Conservation (phyloP, 2,797 vertebrate genomes). For the Limnodromus scolopaceus region DNA sequence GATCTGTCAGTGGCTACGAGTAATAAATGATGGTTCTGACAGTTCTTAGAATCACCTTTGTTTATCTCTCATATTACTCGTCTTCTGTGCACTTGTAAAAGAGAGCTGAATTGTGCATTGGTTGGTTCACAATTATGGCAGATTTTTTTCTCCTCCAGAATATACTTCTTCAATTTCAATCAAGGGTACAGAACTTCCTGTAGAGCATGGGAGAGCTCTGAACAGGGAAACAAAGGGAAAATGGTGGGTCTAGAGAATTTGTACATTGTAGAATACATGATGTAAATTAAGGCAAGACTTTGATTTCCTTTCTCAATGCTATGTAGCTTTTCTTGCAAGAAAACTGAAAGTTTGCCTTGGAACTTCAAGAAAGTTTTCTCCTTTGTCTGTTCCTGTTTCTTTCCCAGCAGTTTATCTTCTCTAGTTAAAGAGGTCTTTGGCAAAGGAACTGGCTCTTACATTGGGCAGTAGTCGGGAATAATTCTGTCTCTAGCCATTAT, state of each 20-base stretch:
- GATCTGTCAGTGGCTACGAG: conserved; percentile 58
- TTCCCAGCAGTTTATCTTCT: background rate
- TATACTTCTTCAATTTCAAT: background rate
- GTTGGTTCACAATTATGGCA: conserved; percentile 9
- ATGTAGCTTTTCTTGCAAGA: background rate
- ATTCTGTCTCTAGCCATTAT: background rate
- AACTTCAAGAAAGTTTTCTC: background rate
- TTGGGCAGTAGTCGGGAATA: background rate
- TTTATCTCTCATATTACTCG: conserved; percentile 10
- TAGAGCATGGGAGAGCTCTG: background rate
- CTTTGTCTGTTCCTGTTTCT: background rate
- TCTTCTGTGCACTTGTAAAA: background rate
- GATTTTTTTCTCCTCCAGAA: background rate
- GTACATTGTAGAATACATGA: background rate
- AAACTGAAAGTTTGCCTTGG: background rate
- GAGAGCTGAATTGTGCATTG: background rate
- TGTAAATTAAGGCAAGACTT: background rate
- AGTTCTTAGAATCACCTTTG: conserved; percentile 36
- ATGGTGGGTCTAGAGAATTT: background rate
- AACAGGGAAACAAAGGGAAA: background rate
- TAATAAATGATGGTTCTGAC: conserved; percentile 38
- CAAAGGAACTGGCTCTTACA: background rate
- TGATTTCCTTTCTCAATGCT: background rate
- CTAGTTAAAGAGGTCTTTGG: background rate
- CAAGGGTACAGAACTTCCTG: background rate